Base-by-base conservation (phyloP, 2,797 vertebrate genomes). In the Tamandua tetradactyla region DNA sequence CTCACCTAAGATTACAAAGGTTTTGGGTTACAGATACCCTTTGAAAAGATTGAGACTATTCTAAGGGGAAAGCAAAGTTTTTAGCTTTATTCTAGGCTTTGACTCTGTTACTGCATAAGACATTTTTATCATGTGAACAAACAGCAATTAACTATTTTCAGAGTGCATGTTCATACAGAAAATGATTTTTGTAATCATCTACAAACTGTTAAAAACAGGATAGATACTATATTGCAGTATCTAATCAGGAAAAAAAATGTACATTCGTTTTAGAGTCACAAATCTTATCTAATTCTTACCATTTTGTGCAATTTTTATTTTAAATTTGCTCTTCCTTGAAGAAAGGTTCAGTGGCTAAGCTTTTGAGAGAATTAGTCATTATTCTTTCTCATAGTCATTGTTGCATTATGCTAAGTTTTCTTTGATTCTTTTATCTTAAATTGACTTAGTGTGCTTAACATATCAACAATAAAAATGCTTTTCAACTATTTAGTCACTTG, bases 271-370 rank as follows among this genome's bases (percentile, higher is more conserved):
- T 40, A 49, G 59, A 78, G 32, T 96, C 52, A 72, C 7, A 44
- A 68, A 23, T 85, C 9, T 66, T 62, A 92, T 37, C 40, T 69
- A 82, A 75, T 91, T 88, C 23, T 64, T 76, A 52, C 8, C 74
- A 74, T 79, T 64, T 71, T 83, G 35, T 75, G 30, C 78, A n/a
- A 66, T n/a, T 82, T n/a, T 82, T 64, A 66, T 82, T 81, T 94
- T 79, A 20, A 85, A 74, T 42, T 89, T 75, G 4, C 25, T 12
- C 14, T 23, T 30, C 89, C 23, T 40, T 89, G 20, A 15, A 89
- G 20, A 10, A 86, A 86, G n/a, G 2, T 22, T 71, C 57, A 66
- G 2, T 49, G 35, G 75, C 37, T 17, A 57, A 81, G 15, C 76
- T 94, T 71, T 37, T 66, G 30, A 72, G 22, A 81, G 20, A 7